Conservation (phyloP, 2,797 vertebrate genomes). For the Serranus cabrilla region DNA sequence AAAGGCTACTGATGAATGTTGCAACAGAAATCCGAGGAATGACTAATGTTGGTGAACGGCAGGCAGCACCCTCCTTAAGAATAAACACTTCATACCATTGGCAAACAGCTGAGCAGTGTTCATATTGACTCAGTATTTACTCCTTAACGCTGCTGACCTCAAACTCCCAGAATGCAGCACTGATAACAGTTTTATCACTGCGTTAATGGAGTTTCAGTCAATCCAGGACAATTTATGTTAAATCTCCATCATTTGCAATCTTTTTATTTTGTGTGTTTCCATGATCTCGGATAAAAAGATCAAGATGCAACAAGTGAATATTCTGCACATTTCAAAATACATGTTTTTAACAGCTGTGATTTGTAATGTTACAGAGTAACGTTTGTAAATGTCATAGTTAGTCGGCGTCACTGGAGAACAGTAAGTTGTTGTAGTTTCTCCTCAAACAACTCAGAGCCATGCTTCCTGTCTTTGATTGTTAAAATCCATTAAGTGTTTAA, state of each 20-base stretch:
- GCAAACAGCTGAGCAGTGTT: slow-evolving; percentile 71
- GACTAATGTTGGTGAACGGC: slow-evolving; percentile 52
- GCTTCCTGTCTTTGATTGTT: neutral
- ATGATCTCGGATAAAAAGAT: neutral
- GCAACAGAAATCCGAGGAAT: slow-evolving; percentile 54
- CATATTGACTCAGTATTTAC: slow-evolving; percentile 51
- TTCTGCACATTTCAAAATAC: neutral
- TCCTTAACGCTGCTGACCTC: slow-evolving; percentile 27
- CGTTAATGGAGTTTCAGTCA: neutral
- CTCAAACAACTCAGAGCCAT: slow-evolving; percentile 1
- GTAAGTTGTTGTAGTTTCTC: neutral
- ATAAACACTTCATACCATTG: slow-evolving; percentile 77
- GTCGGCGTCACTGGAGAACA: neutral
- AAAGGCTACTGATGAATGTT: slow-evolving; percentile 55
- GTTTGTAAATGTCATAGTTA: neutral
- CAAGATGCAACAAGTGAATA: neutral
- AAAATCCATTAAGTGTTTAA: slow-evolving; percentile 6
- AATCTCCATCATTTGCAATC: neutral
- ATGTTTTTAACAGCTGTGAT: neutral
- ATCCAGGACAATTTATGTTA: neutral
- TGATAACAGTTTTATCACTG: neutral
- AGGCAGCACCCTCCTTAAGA: slow-evolving; percentile 77
- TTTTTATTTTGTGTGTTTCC: neutral
- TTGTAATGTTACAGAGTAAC: neutral
- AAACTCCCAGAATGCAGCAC: slow-evolving; percentile 11